Evolutionary conservation across 2,888 invertebrate species (phyloP).

Genomic region (Sinotaia quadrata): DNA sequence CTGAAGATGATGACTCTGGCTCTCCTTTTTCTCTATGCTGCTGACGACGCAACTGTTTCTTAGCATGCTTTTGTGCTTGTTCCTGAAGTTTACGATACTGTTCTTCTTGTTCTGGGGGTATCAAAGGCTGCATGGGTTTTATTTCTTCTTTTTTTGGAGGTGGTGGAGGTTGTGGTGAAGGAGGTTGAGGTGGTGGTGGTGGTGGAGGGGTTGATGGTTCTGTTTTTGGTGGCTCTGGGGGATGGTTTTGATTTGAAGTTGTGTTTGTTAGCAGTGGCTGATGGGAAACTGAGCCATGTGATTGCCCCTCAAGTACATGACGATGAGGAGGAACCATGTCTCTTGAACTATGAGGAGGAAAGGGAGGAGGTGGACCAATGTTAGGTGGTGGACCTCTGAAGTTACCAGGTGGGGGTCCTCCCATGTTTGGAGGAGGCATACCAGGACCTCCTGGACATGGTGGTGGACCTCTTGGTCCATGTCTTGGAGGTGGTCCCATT

Average conservation of each 20-base stretch:
- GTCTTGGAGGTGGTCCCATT: conserved; percentile 31
- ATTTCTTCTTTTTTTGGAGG: conserved; percentile 55
- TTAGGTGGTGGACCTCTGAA: conserved; percentile 32
- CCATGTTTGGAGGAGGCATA: conserved; percentile 17
- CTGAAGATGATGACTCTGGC: conserved; percentile 52
- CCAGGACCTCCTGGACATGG: conserved; percentile 17
- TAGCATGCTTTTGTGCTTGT: conserved; percentile 84
- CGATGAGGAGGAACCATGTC: conserved; percentile 14
- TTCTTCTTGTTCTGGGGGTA: conserved; percentile 69
- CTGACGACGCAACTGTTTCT: conserved; percentile 80
- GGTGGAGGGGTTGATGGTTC: conserved; percentile 45
- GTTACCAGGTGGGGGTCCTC: conserved; percentile 25
- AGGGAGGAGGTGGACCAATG: conserved; percentile 50
- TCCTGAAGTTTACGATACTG: conserved; percentile 73
- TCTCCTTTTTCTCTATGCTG: conserved; percentile 72
- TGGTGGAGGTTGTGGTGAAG: conserved; percentile 64
- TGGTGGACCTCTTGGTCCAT: conserved; percentile 30
- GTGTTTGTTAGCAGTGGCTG: not conserved
- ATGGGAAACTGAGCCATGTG: not conserved
- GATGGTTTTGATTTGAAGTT: not conserved
- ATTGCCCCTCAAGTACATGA: not conserved
- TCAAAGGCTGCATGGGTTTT: conserved; percentile 47
- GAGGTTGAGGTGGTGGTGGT: conserved; percentile 60
- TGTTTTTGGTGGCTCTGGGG: conserved; percentile 12
- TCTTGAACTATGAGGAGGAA: conserved; percentile 46